Conservation (phyloP, 2,113 vertebrate genomes). For the Sinocyclocheilus anshuiensis region DNA sequence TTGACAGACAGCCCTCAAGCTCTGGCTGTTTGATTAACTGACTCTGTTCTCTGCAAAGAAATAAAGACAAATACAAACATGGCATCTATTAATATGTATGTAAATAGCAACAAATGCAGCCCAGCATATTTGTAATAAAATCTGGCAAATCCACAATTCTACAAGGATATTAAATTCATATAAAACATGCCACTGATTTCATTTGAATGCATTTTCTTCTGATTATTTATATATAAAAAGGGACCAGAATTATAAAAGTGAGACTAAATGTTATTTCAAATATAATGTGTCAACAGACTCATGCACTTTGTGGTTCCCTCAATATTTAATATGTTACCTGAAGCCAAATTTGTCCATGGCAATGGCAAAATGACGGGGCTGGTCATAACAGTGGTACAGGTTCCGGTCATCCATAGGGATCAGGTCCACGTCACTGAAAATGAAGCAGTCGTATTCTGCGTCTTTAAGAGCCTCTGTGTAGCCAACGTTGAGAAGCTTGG, state of each 20-base stretch:
- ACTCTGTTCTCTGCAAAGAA: constrained; percentile 25
- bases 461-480: constrained; percentile 93
- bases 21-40: constrained; percentile 13
- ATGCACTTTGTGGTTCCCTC: not conserved
- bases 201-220: not conserved
- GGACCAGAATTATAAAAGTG: not conserved
- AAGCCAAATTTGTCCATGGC: constrained; percentile 90
- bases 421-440: constrained; percentile 97
- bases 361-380: constrained; percentile 95
- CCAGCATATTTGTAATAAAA: constrained; percentile 28
- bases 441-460: constrained; percentile 93
- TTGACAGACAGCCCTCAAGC: constrained; percentile 37
- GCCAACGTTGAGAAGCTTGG: constrained; percentile 94
- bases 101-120: constrained; percentile 32
- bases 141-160: not conserved
- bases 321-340: constrained; percentile 65
- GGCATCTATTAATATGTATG: constrained; percentile 45
- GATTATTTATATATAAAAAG: not conserved
- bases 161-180: constrained; percentile 34
- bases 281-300: not conserved
- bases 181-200: not conserved
- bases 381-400: constrained; percentile 96
- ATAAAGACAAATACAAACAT: constrained; percentile 29
- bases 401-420: constrained; percentile 99
- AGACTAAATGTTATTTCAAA: constrained; percentile 1